Percentiles rank a stretch among this genome's conserved stretches.
Evolutionary conservation across 2,113 vertebrate genomes (phyloP).

Genomic region (Rynchops niger): DNA sequence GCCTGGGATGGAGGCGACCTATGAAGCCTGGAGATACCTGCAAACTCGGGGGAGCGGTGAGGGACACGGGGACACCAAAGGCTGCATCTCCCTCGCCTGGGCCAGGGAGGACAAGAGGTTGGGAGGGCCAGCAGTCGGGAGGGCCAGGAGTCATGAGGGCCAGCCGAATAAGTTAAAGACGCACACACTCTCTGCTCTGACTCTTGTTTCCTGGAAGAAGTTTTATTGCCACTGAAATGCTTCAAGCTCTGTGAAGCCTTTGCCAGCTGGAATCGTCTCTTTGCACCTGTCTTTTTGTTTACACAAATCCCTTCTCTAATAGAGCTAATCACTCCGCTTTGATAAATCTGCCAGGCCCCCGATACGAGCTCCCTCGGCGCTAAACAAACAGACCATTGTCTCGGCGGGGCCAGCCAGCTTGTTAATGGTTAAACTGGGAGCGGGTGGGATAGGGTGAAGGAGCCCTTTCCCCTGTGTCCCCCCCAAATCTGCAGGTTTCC

Average conservation of each 20-base stretch:
- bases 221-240: conserved; percentile 78
- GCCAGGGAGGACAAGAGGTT: background rate
- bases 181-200: background rate
- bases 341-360: conserved; percentile 84
- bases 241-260: conserved; percentile 69
- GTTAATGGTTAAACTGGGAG: conserved; percentile 81
- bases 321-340: conserved; percentile 83
- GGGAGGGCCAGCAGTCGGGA: background rate
- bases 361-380: conserved; percentile 67
- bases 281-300: conserved; percentile 89
- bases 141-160: background rate
- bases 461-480: background rate
- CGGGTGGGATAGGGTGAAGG: background rate
- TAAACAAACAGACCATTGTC: conserved; percentile 80
- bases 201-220: conserved; percentile 67
- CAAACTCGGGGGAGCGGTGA: background rate
- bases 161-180: background rate
- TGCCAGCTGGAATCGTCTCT: conserved; percentile 76
- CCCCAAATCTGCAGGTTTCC: background rate
- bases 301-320: conserved; percentile 88
- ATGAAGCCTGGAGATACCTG: background rate
- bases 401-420: conserved; percentile 31
- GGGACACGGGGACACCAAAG: background rate
- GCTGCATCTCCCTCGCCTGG: background rate
- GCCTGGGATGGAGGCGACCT: background rate